Base-by-base conservation (phyloP, 2,888 invertebrate genomes). In the Perithous albicinctus region DNA sequence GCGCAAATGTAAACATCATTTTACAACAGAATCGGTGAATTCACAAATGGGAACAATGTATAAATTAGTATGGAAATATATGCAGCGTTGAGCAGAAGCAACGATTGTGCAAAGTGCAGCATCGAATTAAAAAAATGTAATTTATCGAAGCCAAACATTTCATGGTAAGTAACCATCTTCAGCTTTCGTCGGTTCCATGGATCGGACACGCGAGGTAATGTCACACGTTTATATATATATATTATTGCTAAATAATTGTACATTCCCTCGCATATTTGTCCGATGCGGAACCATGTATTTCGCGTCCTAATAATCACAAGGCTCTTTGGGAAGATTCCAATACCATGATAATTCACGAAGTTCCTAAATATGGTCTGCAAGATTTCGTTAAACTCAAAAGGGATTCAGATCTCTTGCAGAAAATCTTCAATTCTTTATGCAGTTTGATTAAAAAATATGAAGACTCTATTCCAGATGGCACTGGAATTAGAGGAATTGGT, bases 11-110 rank as follows among this genome's bases (percentile, higher is more conserved):
- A 51, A 38, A 46, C 15, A 54, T 48, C 20, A n/a, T 69, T 67
- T 3, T 4, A n/a, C 4, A 41, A 51, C 7, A 23, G 59, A 6
- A 32, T 32, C 8, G 20, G 18, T 38, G n/a, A 43, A 23, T 35
- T 12, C 12, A 12, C 51, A 18, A 56, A 64, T 6, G 12, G 23
- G 7, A 20, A 18, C 15, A 29, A 64, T 18, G 5, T n/a, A 23
- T 12, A 59, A 18, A n/a, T 43, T 18, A 43, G n/a, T 5, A 35
- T 6, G 43, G 1, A 76, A 64, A 20, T 35, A 26, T 59, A 35
- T 75, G 54, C 20, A 46, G 43, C 20, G 54, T 66, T 43, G 59
- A 67, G 32, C 7, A 10, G 7, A 15, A n/a, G 59, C n/a, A 32
- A n/a, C n/a, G 32, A 66, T 66, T 56, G 26, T 54, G 56, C 32